Percentiles rank a stretch among this genome's conserved stretches.
phyloP scores from a whole-genome alignment of 2,888 invertebrate genomes.

The Meiosimyza platycephala region DNA sequence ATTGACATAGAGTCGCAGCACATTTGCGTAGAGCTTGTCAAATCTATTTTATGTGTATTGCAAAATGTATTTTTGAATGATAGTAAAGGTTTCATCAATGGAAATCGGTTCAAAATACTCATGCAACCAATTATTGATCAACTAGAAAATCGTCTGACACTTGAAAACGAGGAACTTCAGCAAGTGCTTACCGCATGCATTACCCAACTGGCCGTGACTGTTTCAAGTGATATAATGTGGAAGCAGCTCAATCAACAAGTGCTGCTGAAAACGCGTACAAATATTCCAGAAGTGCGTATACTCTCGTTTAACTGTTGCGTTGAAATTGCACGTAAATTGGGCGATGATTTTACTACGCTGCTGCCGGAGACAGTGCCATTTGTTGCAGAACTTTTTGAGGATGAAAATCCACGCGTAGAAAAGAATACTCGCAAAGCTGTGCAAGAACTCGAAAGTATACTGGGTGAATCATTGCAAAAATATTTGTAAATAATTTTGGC shows the following conservation, averaged over 20 bases:
- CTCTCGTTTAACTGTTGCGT: conserved; percentile 79
- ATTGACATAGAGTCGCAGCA: conserved; percentile 70
- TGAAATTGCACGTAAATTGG: conserved; percentile 84
- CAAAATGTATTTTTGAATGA: conserved; percentile 84
- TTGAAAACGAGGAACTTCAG: conserved; percentile 70
- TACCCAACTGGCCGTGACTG: conserved; percentile 83
- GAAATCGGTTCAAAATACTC: conserved; percentile 84
- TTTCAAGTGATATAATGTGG: conserved; percentile 88
- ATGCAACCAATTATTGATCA: conserved; percentile 92
- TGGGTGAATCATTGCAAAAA: conserved; percentile 91
- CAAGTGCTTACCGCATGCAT: conserved; percentile 80
- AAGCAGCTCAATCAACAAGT: conserved; percentile 92
- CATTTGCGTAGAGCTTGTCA: conserved; percentile 64
- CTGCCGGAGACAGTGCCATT: conserved; percentile 95
- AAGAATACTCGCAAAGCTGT: conserved; percentile 82
- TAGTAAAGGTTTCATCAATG: conserved; percentile 84
- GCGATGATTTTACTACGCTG: conserved; percentile 88
- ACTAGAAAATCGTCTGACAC: conserved; percentile 77
- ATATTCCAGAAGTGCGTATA: conserved; percentile 79
- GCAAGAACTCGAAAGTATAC: conserved; percentile 83
- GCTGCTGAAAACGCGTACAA: conserved; percentile 85
- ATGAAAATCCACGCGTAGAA: conserved; percentile 86
- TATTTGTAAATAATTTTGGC: conserved; percentile 73
- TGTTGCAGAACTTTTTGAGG: conserved; percentile 92
- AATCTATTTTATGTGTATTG: conserved; percentile 80